phyloP scores from a whole-genome alignment of 1,140 invertebrate genomes.

The Apocrypta bakeri region DNA sequence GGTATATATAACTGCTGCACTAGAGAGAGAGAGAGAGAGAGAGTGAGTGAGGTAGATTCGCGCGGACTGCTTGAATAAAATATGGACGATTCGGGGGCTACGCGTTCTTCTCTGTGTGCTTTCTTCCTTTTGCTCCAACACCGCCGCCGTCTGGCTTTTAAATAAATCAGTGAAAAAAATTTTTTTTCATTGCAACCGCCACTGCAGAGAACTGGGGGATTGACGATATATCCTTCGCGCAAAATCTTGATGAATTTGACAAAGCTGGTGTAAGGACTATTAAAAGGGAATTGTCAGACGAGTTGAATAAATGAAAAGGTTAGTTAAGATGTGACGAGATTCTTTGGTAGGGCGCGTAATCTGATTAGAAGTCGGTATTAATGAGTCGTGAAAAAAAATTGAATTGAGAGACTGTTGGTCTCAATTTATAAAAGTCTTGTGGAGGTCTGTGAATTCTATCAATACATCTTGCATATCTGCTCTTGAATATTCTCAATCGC shows the following conservation, averaged over 20 bases:
- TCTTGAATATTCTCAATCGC: no score
- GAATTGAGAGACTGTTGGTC: no score
- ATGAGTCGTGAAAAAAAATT: no score
- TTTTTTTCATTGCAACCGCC: not conserved
- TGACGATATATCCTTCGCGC: not conserved
- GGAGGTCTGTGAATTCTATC: no score
- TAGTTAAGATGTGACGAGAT: not conserved
- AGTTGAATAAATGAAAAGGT: not conserved
- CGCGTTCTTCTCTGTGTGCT: not conserved
- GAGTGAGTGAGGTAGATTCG: not conserved
- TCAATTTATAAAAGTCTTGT: no score
- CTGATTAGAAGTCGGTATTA: not conserved
- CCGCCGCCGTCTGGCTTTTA: not conserved
- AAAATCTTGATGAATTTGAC: not conserved
- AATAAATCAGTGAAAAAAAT: constrained; percentile 1
- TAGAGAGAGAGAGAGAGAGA: no score
- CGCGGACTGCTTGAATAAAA: constrained; percentile 20
- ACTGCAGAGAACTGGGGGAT: not conserved
- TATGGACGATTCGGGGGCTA: not conserved
- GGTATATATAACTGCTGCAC: not conserved
- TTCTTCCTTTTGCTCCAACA: not conserved
- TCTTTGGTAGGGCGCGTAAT: not conserved
- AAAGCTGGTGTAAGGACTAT: not conserved
- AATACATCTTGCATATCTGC: no score
- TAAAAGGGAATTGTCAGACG: not conserved